Evolutionary conservation across 2,797 vertebrate species (phyloP), one percentile per base, ranked within the genome.

Genomic region (Hipposideros larvatus): DNA sequence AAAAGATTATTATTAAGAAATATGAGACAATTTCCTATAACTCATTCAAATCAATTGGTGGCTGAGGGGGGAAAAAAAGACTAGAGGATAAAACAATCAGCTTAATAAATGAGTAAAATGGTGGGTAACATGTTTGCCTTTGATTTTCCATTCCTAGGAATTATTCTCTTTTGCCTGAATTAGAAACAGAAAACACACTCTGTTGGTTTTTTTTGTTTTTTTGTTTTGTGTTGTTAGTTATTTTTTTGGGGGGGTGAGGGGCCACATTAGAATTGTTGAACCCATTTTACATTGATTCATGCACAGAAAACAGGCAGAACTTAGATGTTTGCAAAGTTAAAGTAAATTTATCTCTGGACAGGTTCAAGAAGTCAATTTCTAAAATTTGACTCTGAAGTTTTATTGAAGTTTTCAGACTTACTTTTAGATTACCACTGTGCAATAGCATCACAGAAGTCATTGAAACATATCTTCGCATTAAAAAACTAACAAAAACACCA

Each of bases 381-480:
- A 46, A 84, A 87, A 87, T 9, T 74, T 90, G 31, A 48, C 82
- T 97, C 31, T 70, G 11, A 74, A 9, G 13, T 55, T 63, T 57
- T 53, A 57, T 87, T 82, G 57, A 9, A 85, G 14, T 66, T 97
- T 94, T 85, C 53, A 92, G 63, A 86, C 53, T 86, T 91, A 78
- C 84, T 80, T 91, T 95, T 91, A 85, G 31, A 90, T 75, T 68
- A 18, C 59, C 59, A 73, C 53, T n/a, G 37, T 78, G n/a, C 55
- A 95, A 43, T 89, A 48, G 87, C 78, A 87, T 92, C 26, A 28
- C 31, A 77, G 59, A 2, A 37, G 59, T 96, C 53, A 31, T 11
- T 31, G 46, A 95, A 84, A 90, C 34, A 66, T 26, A 51, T 82
- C 34, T 78, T 71, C 55, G 34, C 61, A 18, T 92, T 73, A 87